Evolutionary conservation across 2,113 vertebrate genomes (phyloP), one percentile per base, ranked within the genome.

Genomic region (Amphilophus citrinellus): DNA sequence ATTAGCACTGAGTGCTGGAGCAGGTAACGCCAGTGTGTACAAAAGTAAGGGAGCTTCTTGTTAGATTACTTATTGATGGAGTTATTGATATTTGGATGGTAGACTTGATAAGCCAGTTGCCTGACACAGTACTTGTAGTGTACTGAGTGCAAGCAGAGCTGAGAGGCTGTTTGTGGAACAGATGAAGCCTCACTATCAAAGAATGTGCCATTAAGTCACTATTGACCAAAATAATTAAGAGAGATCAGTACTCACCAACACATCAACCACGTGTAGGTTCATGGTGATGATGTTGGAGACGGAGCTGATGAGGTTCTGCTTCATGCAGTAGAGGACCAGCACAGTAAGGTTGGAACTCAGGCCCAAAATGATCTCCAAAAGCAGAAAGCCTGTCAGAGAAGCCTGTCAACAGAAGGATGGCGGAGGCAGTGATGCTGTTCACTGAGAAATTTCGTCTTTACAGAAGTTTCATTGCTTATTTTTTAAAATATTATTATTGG

Each of bases 221-320:
- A 10, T 53, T 14, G 22, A 14, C 7, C 44, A 17, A 73, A 32
- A 14, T 53, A 2, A 22, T 5, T 57, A 10, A 17, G 13, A 27
- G 10, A 44, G 27, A 13, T 27, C 8, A 20, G 30, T n/a, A 88
- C 94, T 92, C 83, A 93, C 98, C 94, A 99, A 94, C 93, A 99
- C 97, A 93, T 99, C 98, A 63, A 99, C 96, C 91, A 99, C 97
- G 77, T 99, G 98, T 89, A 99, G 97, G 94, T 98, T 99, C 98
- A 99, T 98, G 84, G 98, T 99, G 94, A 99, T 97, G 91, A 99
- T 97, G 96, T 98, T 99, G 96, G 98, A 98, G 90, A 98, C 97
- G 13, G 98, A 99, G 94, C 97, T 99, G 96, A 99, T 97, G 93
- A 99, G 96, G 95, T 99, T 99, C 96, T 98, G 98, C 95, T 99